Percentiles rank a stretch among this genome's conserved stretches.
Evolutionary conservation across 2,113 vertebrate species (phyloP).

Genomic region (Rhinopithecus roxellana): DNA sequence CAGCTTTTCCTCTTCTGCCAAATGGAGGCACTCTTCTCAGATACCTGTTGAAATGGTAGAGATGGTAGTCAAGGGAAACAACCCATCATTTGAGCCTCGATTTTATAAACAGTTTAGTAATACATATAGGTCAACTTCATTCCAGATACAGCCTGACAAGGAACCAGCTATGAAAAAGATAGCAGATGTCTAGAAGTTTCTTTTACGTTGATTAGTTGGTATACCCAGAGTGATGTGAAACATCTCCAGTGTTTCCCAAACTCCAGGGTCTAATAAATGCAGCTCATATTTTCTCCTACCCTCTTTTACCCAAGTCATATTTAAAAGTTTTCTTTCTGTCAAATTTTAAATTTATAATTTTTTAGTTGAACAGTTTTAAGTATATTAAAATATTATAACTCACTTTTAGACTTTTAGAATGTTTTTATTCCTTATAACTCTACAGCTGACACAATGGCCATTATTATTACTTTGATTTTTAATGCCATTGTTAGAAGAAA

Average conservation of each 20-base stretch:
- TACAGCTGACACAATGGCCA: not conserved
- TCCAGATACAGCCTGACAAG: not conserved
- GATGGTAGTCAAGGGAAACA: not conserved
- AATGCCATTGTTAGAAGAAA: not conserved
- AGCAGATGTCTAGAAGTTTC: not conserved
- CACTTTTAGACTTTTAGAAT: not conserved
- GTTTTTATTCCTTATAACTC: not conserved
- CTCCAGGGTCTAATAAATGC: not conserved
- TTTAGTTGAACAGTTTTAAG: not conserved
- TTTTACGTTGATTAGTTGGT: not conserved
- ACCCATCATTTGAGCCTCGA: not conserved
- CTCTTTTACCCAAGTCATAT: not conserved
- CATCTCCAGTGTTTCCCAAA: not conserved
- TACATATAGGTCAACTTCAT: not conserved
- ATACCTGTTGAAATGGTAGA: not conserved
- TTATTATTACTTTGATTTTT: slow-evolving; percentile 6
- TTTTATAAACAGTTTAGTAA: not conserved
- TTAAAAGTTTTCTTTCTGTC: not conserved
- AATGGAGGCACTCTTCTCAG: not conserved
- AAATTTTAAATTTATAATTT: slow-evolving; percentile 2
- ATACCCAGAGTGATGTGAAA: not conserved
- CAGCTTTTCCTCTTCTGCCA: not conserved
- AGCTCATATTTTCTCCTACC: not conserved
- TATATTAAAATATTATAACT: not conserved
- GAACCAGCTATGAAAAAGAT: not conserved